phyloP scores from a whole-genome alignment of 2,797 vertebrate genomes.

The Aeoliscus strigatus region DNA sequence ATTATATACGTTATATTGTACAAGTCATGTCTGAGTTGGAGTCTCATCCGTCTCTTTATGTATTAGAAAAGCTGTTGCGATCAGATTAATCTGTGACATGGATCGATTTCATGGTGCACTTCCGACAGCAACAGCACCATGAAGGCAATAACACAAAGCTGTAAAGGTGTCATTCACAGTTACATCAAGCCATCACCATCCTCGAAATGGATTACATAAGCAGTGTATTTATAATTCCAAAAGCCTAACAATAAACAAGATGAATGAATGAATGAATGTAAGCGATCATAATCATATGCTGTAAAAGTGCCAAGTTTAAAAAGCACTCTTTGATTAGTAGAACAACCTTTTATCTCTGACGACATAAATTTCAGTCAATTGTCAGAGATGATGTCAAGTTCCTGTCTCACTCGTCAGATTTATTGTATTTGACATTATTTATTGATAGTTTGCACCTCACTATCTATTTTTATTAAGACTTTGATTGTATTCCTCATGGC shows the following conservation, averaged over 20 bases:
- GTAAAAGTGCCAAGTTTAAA: too few relatives aligned
- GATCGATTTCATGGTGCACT: slow-evolving; percentile 19
- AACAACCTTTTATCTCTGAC: too few relatives aligned
- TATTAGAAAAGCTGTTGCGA: slow-evolving; percentile 39
- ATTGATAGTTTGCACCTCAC: too few relatives aligned
- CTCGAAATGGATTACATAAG: slow-evolving; percentile 38
- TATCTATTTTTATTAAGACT: too few relatives aligned
- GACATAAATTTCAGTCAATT: too few relatives aligned
- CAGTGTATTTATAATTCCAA: slow-evolving; percentile 44
- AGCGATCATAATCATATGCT: too few relatives aligned
- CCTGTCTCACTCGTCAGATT: too few relatives aligned
- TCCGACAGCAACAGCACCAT: slow-evolving; percentile 15
- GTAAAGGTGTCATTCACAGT: slow-evolving; percentile 43
- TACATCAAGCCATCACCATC: slow-evolving; percentile 48
- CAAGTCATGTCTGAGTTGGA: background rate
- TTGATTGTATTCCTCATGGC: too few relatives aligned
- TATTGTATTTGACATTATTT: too few relatives aligned
- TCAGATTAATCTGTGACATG: slow-evolving; percentile 35
- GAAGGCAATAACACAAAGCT: slow-evolving; percentile 48
- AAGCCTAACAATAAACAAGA: slow-evolving; percentile 27
- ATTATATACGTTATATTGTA: slow-evolving; percentile 19
- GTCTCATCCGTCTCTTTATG: slow-evolving; percentile 4
- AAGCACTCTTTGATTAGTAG: too few relatives aligned
- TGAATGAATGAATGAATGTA: too few relatives aligned
- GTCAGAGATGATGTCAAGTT: too few relatives aligned